Percentiles rank a stretch among this genome's conserved stretches.
Evolutionary conservation across 35 echinoderm and acorn worm species (phyloP).

Genomic region (Ptychodera flava): DNA sequence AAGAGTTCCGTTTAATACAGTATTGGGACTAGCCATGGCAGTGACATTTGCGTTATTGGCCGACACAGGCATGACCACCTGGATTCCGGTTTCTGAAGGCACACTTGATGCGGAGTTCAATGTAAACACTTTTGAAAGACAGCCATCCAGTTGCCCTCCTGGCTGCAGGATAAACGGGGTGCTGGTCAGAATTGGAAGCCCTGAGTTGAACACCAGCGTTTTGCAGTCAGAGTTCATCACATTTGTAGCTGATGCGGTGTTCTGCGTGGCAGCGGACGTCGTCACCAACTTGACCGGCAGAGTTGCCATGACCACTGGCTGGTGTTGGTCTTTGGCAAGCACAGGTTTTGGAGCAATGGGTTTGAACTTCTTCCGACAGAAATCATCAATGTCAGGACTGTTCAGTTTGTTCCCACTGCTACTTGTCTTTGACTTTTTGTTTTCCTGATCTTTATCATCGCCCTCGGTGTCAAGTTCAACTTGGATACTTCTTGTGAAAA

Average conservation of each 20-base stretch:
- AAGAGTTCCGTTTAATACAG: background rate
- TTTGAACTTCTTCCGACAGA: conserved; percentile 98
- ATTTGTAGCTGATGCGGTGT: background rate
- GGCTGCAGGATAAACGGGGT: background rate
- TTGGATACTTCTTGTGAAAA: background rate
- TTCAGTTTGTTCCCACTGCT: background rate
- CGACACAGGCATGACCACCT: background rate
- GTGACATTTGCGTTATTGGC: too few relatives aligned
- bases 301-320: conserved; percentile 66
- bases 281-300: conserved; percentile 56
- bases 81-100: background rate
- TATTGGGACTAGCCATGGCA: background rate
- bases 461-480: background rate
- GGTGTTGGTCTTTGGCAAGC: conserved; percentile 84
- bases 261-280: background rate
- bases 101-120: background rate
- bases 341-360: conserved; percentile 96
- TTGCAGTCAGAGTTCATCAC: background rate
- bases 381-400: conserved; percentile 49
- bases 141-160: background rate
- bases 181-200: background rate
- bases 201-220: background rate
- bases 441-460: background rate
- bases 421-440: background rate
- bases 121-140: background rate